Evolutionary conservation across 1,140 invertebrate species (phyloP).

Genomic region (Heliothis virescens): DNA sequence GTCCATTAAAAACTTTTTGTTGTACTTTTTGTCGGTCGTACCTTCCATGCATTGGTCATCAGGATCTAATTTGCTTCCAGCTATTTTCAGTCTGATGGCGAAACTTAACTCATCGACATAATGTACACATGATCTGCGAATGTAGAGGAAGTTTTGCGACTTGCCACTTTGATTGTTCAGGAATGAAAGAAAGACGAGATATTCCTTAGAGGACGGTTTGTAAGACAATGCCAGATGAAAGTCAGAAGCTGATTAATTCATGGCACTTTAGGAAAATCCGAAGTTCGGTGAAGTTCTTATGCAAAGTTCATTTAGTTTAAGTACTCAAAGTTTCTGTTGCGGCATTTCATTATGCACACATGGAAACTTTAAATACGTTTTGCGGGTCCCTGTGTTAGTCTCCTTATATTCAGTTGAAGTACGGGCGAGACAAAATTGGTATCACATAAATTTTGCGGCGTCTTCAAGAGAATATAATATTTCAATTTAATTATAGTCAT

Average conservation of each 20-base stretch:
- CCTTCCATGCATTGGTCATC: neutral
- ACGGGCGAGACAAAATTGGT: neutral
- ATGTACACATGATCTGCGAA: neutral
- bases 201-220: conserved; percentile 19
- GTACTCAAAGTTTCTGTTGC: conserved; percentile 39
- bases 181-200: conserved; percentile 26
- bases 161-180: neutral
- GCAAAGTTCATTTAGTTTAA: conserved; percentile 47
- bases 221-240: conserved; percentile 45
- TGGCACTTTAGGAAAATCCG: conserved; percentile 50
- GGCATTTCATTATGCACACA: conserved; percentile 44
- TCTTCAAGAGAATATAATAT: neutral
- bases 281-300: conserved; percentile 43
- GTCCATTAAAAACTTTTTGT: conserved; percentile 48
- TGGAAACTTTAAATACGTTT: conserved; percentile 28
- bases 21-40: conserved; percentile 15
- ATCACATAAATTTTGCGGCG: neutral
- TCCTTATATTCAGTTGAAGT: neutral
- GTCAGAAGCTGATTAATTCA: conserved; percentile 53
- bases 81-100: neutral
- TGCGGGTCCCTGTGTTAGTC: neutral
- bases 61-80: conserved; percentile 6
- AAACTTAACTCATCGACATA: conserved; percentile 2
- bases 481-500: conserved; percentile 7
- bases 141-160: neutral